Evolutionary conservation across 2,888 invertebrate species (phyloP), one percentile per base, ranked within the genome.

Genomic region (Ferdinandea cuprea): DNA sequence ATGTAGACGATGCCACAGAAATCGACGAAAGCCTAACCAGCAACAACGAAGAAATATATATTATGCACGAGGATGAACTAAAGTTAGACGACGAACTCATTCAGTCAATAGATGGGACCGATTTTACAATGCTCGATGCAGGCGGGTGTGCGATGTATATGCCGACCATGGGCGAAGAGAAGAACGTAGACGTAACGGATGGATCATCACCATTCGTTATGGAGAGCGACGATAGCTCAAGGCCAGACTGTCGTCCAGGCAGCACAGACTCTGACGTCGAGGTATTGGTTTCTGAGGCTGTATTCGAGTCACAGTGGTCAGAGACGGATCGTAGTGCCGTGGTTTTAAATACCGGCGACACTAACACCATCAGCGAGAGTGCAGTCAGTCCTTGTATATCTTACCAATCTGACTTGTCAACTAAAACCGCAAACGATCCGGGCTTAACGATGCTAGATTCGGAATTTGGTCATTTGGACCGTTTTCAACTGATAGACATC

Each of bases 211-310:
- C 86, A 37, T 76, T 81, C 1, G 74, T 85, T 40, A 79, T 86
- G 9, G 85, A 84, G 13, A 86, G 66, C 44, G 61, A 30, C 35
- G 5, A 40, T 15, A 37, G 68, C 21, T 84, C 78, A 5, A 58
- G 50, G n/a, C 40, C 46, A 8, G 69, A 73, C 3, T 72, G 56
- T 19, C 73, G 59, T 0, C 54, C 59, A 1, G 54, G 35, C 3
- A 73, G 66, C 19, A 87, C 87, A 0, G 87, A 87, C 44, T 87
- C 87, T 0, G 87, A 87, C 63, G 86, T 87, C 11, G 87, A 87
- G 46, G 85, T 87, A 1, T 59, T 87, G 40, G 85, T 86, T 61
- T 85, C 87, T 2, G 87, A 86, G 30, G 86, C 85, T 58, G 79
- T 86, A 13, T 78, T 80, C 11, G 86, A 86, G 32, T 86, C 87